These are phyloP conservation scores for Bos javanicus DNA, from an alignment of 2,113 vertebrate genomes.

Conservation along the genomic window DNA sequence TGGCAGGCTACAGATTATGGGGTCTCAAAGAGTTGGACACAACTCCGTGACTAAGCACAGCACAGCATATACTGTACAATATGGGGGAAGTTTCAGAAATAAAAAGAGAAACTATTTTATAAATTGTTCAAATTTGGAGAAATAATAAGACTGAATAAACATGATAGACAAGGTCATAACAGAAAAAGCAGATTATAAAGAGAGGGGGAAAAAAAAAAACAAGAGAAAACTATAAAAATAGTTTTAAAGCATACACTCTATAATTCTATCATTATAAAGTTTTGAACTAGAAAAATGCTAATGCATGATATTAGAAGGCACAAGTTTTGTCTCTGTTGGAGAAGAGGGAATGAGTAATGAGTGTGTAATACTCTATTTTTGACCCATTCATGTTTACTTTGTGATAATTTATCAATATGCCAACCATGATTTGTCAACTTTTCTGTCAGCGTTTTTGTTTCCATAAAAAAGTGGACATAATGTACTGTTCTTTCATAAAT, in stretches of 20 bases:
- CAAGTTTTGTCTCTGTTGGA: neutral
- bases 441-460: neutral
- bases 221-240: neutral
- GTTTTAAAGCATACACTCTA: neutral
- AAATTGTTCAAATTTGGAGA: neutral
- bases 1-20: neutral
- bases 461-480: neutral
- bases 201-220: accelerated
- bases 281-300: neutral
- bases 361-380: neutral
- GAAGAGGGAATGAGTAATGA: neutral
- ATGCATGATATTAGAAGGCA: neutral
- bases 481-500: neutral
- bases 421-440: neutral
- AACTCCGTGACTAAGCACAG: neutral
- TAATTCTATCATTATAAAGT: neutral
- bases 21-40: neutral
- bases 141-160: neutral
- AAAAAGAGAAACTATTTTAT: neutral
- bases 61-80: neutral
- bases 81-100: neutral
- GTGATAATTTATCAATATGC: neutral
- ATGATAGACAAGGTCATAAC: accelerated
- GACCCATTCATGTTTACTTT: neutral
- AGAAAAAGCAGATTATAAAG: neutral